Evolutionary conservation across 2,113 vertebrate species (phyloP).

Genomic region (Leucopsar rothschildi): DNA sequence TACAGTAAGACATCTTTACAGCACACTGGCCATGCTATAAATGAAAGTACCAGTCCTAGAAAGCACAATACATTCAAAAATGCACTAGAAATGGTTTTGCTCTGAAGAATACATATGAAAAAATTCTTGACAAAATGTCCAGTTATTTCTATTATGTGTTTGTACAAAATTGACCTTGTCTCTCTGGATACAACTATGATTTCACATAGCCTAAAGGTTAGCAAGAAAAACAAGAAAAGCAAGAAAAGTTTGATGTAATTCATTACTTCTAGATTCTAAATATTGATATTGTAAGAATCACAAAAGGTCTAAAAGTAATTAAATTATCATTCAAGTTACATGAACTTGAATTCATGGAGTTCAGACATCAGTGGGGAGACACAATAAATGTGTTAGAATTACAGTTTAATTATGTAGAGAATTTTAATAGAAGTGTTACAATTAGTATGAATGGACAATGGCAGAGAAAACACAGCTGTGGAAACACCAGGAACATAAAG

Average conservation of each 20-base stretch:
- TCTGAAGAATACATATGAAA: background rate
- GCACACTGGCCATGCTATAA: background rate
- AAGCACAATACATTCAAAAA: background rate
- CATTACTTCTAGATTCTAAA: background rate
- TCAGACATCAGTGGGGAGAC: background rate
- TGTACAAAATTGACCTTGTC: background rate
- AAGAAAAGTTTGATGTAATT: background rate
- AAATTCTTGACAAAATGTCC: background rate
- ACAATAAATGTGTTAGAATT: background rate
- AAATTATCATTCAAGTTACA: background rate
- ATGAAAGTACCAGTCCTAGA: background rate
- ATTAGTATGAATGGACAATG: background rate
- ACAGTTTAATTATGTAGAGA: background rate
- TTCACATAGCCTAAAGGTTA: background rate
- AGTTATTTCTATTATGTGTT: background rate
- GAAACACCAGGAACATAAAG: background rate
- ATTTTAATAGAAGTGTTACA: background rate
- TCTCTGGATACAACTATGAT: background rate
- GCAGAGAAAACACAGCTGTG: background rate
- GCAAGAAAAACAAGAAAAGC: background rate
- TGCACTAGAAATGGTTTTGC: background rate
- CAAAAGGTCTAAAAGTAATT: background rate
- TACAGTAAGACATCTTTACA: background rate
- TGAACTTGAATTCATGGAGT: background rate
- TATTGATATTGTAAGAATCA: background rate